Evolutionary conservation across 2,888 invertebrate species (phyloP), one percentile per base, ranked within the genome.

Genomic region (Athripsodes cinereus): DNA sequence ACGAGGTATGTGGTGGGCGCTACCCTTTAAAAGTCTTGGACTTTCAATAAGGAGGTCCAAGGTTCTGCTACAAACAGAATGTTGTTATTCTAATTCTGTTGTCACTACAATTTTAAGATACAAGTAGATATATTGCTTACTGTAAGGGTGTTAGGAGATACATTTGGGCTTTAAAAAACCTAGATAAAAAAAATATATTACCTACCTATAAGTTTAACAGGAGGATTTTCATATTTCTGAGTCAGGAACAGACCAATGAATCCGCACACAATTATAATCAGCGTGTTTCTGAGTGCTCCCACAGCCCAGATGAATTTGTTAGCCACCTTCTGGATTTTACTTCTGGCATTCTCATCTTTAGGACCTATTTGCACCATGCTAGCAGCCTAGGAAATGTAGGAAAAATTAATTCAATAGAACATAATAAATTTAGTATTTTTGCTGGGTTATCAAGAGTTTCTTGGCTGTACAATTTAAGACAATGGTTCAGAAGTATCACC

Each of bases 261-360:
- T 58, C 88, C 88, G 65, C 87, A 85, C 16, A 84, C 71, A n/a
- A 93, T 72, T 11, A 93, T 92, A 57, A 92, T 78, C 65, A 92
- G 84, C 18, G 92, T 91, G 73, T 93, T 93, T 62, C 93, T 81
- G n/a, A 90, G 87, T 1, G 90, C 90, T 59, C 88, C 88, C 65
- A 88, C 75, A 61, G 90, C 72, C 90, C 90, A 92, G 64, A 90
- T 70, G 2, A 80, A 69, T 70, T 86, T 87, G 65, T 86, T 88
- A 16, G 84, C 68, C 50, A 82, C 69, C 63, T 76, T 80, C 66
- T 85, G 84, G 2, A 75, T 72, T 35, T 76, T 74, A n/a, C 78
- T 79, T 40, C 78, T 78, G 0, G 74, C 71, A 13, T 74, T 73
- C 58, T 78, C 77, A 1, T 76, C 73, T 2, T 74, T 71, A 0